Percentiles rank a stretch among this genome's conserved stretches.
These are phyloP conservation scores for Agonopterix arenella DNA, from an alignment of 2,888 invertebrate species.

Conservation along the genomic window DNA sequence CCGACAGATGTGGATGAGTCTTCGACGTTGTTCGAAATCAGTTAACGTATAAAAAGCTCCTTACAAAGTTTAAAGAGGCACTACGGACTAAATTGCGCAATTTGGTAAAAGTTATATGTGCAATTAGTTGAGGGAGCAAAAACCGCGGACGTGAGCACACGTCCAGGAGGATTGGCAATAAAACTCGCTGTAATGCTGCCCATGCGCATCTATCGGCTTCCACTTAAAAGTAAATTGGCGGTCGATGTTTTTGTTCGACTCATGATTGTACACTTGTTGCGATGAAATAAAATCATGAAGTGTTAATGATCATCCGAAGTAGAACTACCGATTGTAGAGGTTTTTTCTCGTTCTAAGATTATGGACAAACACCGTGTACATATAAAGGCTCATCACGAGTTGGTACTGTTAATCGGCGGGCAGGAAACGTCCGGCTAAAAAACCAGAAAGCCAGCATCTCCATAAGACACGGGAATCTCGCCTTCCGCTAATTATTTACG, in stretches of 20 bases:
- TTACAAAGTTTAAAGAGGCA: slow-evolving; percentile 30
- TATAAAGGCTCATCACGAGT: slow-evolving; percentile 22
- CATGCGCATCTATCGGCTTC: slow-evolving; percentile 37
- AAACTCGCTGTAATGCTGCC: slow-evolving; percentile 36
- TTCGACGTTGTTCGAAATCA: slow-evolving; percentile 33
- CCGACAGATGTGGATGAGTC: slow-evolving; percentile 18
- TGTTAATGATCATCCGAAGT: not conserved
- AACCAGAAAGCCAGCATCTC: slow-evolving; percentile 65
- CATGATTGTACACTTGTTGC: not conserved
- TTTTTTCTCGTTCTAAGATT: not conserved
- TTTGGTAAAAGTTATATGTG: slow-evolving; percentile 53
- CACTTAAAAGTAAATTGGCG: slow-evolving; percentile 26
- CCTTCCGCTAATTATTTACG: slow-evolving; percentile 77
- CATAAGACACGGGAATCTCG: slow-evolving; percentile 75
- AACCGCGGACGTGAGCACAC: slow-evolving; percentile 44
- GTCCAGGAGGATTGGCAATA: slow-evolving; percentile 33
- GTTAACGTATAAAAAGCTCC: slow-evolving; percentile 27
- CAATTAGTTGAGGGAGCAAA: slow-evolving; percentile 45
- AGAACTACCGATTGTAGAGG: not conserved
- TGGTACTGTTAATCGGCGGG: slow-evolving; percentile 45
- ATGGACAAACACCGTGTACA: slow-evolving; percentile 20
- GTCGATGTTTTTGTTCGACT: not conserved
- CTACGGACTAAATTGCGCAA: slow-evolving; percentile 45
- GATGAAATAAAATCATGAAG: slow-evolving; percentile 1
- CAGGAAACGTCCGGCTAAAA: slow-evolving; percentile 63